Evolutionary conservation across 2,888 invertebrate genomes (phyloP), one percentile per base, ranked within the genome.

Genomic region (Apoderus coryli): DNA sequence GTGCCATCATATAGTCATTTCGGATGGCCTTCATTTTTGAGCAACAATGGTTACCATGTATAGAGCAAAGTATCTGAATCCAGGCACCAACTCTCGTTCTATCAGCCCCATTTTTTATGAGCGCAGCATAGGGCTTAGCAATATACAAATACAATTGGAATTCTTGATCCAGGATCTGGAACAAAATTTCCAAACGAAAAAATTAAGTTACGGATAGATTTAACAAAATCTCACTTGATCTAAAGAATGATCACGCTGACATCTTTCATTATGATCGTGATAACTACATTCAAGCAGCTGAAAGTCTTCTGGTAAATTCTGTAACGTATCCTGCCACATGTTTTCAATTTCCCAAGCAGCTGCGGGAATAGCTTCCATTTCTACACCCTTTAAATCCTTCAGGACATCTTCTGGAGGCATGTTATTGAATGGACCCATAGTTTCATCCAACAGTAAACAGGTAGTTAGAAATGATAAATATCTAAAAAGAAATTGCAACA

Each of bases 1-100:
- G 45, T 2, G 62, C 58, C 54, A 64, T 63, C 40, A 63, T 62
- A 41, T 68, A 68, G 43, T 68, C 66, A 41, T 68, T 67, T 10
- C 67, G 49, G n/a, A 66, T 53, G 2, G 59, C 61, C 40, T 63
- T 62, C 61, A 65, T 62, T 22, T 56, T 53, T 0, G 59, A 54
- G 42, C 67, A 66, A 41, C 65, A 64, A 2, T 51, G 40, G 2
- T 46, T 45, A 7, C 56, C 55, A 10, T 56, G 50, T 13, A 67
- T 54, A 4, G 60, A 54, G 25, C 63, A 63, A 3, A 68, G 47
- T n/a, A 56, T 56, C 44, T 64, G 62, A 14, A 66, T 45, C 67
- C 67, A 68, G 3, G 58, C 48, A 2, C 61, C 60, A 2, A 59
- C 59, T 36, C 57, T 53, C 0, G 59, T 57, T 22, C 59, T 52